Conservation (phyloP, 2,888 invertebrate genomes). For the Idaea dimidiata region DNA sequence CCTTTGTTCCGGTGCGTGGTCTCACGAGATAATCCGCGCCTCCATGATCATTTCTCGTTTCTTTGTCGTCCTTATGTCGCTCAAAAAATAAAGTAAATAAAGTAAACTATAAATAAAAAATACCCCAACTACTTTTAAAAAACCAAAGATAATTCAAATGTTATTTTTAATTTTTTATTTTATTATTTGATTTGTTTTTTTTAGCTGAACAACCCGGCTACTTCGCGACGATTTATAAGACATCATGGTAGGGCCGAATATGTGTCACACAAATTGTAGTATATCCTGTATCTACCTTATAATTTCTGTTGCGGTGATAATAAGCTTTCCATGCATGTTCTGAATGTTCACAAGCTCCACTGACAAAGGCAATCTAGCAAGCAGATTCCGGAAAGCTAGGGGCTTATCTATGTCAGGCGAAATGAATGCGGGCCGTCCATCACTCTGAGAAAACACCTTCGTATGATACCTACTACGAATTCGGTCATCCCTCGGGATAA, state of each 20-base stretch:
- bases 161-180: too few relatives aligned
- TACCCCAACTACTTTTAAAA: too few relatives aligned
- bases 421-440: constrained; percentile 43
- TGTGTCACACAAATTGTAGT: constrained; percentile 10
- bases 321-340: constrained; percentile 36
- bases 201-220: too few relatives aligned
- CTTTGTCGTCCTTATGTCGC: too few relatives aligned
- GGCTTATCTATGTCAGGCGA: constrained; percentile 40
- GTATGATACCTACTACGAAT: constrained; percentile 25
- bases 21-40: constrained; percentile 56
- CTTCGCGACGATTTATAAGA: too few relatives aligned
- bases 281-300: constrained; percentile 23
- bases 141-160: too few relatives aligned
- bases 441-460: constrained; percentile 26
- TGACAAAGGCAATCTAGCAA: constrained; percentile 45
- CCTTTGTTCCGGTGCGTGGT: constrained; percentile 54
- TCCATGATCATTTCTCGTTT: too few relatives aligned
- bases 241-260: too few relatives aligned
- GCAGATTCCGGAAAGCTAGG: constrained; percentile 36
- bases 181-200: too few relatives aligned
- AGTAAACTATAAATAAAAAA: too few relatives aligned
- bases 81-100: too few relatives aligned
- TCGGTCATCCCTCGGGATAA: constrained; percentile 6
- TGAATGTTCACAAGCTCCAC: constrained; percentile 33
- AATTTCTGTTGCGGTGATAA: constrained; percentile 42